phyloP scores from a whole-genome alignment of 2,113 vertebrate genomes.

The Pavo muticus region DNA sequence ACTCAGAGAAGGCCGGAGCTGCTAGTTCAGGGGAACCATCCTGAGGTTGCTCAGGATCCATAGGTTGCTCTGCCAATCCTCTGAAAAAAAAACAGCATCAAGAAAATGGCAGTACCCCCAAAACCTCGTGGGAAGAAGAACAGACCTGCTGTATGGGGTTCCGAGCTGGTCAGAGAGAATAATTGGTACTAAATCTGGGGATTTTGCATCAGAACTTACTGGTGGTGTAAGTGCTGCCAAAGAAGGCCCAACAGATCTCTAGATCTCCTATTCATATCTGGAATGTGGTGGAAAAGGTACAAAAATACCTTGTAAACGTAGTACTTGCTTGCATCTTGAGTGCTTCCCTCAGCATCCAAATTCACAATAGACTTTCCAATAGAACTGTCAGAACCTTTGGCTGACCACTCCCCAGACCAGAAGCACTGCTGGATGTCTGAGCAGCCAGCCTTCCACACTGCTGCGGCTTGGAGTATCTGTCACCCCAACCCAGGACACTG shows the following conservation, averaged over 20 bases:
- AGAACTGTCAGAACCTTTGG: neutral
- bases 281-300: fast-evolving
- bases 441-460: neutral
- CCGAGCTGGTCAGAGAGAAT: neutral
- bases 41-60: neutral
- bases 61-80: neutral
- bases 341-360: neutral
- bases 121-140: neutral
- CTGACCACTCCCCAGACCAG: neutral
- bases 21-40: neutral
- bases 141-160: neutral
- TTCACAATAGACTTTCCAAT: fast-evolving
- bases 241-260: neutral
- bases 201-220: neutral
- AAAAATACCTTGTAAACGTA: neutral
- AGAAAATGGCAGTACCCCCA: neutral
- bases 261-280: neutral
- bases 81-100: fast-evolving
- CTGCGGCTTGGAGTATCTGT: fast-evolving
- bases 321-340: neutral
- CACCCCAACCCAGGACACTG: neutral
- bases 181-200: neutral
- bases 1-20: neutral
- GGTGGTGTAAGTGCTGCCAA: fast-evolving
- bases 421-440: neutral